phyloP scores from a whole-genome alignment of 2,113 vertebrate species.

The Passer domesticus region DNA sequence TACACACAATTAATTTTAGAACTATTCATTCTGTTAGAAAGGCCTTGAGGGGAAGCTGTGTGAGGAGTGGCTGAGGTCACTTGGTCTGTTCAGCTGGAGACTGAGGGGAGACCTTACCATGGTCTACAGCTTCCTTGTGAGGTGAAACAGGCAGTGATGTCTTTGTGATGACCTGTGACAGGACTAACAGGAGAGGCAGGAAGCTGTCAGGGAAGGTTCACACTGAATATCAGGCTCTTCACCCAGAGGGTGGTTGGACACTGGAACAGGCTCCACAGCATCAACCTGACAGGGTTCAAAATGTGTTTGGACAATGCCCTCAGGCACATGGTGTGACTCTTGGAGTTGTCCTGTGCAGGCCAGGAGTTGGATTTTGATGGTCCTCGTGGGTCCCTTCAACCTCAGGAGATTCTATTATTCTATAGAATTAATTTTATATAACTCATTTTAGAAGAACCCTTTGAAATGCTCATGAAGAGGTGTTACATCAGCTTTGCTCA shows the following conservation, averaged over 20 bases:
- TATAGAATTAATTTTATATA: background rate
- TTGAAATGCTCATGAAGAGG: background rate
- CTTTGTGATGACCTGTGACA: background rate
- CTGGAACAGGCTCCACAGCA: background rate
- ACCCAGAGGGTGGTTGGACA: background rate
- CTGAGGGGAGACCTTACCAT: background rate
- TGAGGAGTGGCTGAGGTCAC: background rate
- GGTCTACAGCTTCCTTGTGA: background rate
- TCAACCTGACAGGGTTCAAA: background rate
- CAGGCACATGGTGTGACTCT: background rate
- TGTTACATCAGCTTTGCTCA: background rate
- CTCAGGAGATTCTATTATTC: background rate
- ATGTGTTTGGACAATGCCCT: background rate
- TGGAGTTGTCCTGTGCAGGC: background rate
- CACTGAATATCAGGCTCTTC: background rate
- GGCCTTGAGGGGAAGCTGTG: fast-evolving
- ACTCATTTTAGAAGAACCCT: background rate
- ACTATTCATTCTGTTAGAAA: background rate
- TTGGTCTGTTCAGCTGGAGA: background rate
- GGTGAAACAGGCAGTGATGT: background rate
- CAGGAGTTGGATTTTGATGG: background rate
- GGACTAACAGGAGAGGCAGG: too few relatives aligned
- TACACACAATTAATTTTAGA: background rate
- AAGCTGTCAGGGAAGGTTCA: background rate
- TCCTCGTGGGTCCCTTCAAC: background rate